Base-by-base conservation (phyloP, 1,140 invertebrate genomes). In the Vollenhovia emeryi region DNA sequence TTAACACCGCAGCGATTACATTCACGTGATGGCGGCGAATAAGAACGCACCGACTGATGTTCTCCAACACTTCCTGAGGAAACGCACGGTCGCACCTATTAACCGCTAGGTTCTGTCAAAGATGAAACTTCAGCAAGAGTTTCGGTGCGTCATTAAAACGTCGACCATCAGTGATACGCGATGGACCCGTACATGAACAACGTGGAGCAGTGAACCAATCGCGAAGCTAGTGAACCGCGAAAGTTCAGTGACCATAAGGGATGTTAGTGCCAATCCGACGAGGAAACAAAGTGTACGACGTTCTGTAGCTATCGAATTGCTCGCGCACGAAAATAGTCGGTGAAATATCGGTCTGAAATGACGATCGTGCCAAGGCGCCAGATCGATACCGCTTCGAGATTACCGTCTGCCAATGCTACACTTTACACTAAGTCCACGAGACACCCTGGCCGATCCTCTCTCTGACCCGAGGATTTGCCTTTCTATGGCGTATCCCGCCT, bases 211-310 rank as follows among this genome's bases (percentile, higher is more conserved):
- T 76, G 85, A 88, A 86, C 59, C 33, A 71, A 66, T 62, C 48
- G 55, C 75, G 64, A 60, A 59, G 45, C 33, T 78, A 86, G 91
- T 93, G 90, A 87, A 74, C 83, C 84, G 86, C 79, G 85, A 91
- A 93, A 94, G 94, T 95, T 94, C 92, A 95, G 94, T 94, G 94
- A 94, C 92, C 93, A 94, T 93, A 91, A 92, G 86, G 87, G 92
- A 92, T 91, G 87, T 92, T 89, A 92, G 93, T 94, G 94, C 93
- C 92, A 92, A 92, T 85, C 85, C 64, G 83, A 78, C 48, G 83
- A 86, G 87, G 87, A 92, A 89, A 87, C 75, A 91, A 91, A 93
- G 93, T 94, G 92, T 88, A 87, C 85, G 78, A 84, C 59, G 86
- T 88, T 75, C 87, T 87, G 75, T 90, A 86, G 87, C 83, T 87